Evolutionary conservation across 1,140 invertebrate species (phyloP).

Genomic region (Hesperophylax magnus): DNA sequence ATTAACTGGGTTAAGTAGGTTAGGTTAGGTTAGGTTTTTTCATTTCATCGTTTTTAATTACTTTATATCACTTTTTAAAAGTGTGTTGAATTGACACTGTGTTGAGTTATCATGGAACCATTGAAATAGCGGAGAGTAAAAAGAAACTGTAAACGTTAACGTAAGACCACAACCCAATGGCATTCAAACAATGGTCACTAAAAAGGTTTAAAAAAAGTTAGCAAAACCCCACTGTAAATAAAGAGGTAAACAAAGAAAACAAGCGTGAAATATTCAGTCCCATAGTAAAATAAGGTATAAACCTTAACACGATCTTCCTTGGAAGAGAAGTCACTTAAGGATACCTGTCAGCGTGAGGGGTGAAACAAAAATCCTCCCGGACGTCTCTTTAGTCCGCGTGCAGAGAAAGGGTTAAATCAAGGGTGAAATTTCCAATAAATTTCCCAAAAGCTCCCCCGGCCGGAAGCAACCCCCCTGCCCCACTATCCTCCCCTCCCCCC

Average conservation of each 20-base stretch:
- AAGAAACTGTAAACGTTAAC: too few relatives aligned
- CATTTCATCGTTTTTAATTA: too few relatives aligned
- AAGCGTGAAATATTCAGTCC: not conserved
- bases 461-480: conserved; percentile 32
- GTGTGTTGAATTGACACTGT: too few relatives aligned
- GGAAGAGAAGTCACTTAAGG: not conserved
- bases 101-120: too few relatives aligned
- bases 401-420: conserved; percentile 51
- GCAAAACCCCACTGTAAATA: too few relatives aligned
- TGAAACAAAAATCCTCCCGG: conserved; percentile 27
- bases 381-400: conserved; percentile 6
- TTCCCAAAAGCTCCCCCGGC: conserved; percentile 45
- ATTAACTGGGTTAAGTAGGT: too few relatives aligned
- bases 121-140: too few relatives aligned
- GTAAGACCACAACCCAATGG: too few relatives aligned
- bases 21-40: too few relatives aligned
- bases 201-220: too few relatives aligned
- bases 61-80: too few relatives aligned
- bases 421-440: conserved; percentile 57
- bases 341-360: conserved; percentile 23
- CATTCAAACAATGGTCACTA: too few relatives aligned
- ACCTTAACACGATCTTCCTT: not conserved
- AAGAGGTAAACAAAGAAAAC: not conserved
- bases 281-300: not conserved
- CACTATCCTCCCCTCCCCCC: not conserved